phyloP scores from a whole-genome alignment of 2,797 vertebrate genomes.

The Pagetopsis macropterus region DNA sequence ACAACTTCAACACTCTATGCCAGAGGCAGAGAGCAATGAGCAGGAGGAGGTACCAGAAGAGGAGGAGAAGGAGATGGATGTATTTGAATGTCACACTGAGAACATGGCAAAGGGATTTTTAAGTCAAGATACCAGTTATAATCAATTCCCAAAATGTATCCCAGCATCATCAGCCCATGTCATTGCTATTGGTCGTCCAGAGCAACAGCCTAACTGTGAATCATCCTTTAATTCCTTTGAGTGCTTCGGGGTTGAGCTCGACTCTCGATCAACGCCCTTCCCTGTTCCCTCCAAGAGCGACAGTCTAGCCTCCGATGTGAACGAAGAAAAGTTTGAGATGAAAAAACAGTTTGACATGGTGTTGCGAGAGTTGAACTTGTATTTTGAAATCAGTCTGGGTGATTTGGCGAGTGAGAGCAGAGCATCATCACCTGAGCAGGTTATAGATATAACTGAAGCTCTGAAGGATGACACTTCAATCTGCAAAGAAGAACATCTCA shows the following conservation, averaged over 20 bases:
- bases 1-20: slow-evolving; percentile 26
- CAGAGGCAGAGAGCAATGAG: slow-evolving; percentile 35
- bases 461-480: slow-evolving; percentile 39
- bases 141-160: slow-evolving; percentile 42
- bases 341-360: slow-evolving; percentile 87
- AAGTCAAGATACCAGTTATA: slow-evolving; percentile 28
- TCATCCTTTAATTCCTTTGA: slow-evolving; percentile 11
- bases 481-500: slow-evolving; percentile 33
- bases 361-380: slow-evolving; percentile 86
- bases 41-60: slow-evolving; percentile 24
- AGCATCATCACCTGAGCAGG: slow-evolving; percentile 57
- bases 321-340: slow-evolving; percentile 79
- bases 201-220: slow-evolving; percentile 33
- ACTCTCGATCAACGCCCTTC: slow-evolving; percentile 15
- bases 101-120: slow-evolving; percentile 31
- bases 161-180: slow-evolving; percentile 40
- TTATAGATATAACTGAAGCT: slow-evolving; percentile 26
- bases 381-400: slow-evolving; percentile 84
- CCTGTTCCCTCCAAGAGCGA: slow-evolving; percentile 1
- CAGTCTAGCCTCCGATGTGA: slow-evolving; percentile 5
- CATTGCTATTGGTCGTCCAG: slow-evolving; percentile 1
- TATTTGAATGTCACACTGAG: slow-evolving; percentile 30
- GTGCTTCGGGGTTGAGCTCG: slow-evolving; percentile 25
- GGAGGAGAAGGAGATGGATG: slow-evolving; percentile 24
- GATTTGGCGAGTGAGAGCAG: slow-evolving; percentile 48